A percentile compares a stretch with the other conserved stretches of the same genome.
Evolutionary conservation across 2,113 vertebrate species (phyloP).

Genomic region (Actinemys pallida): DNA sequence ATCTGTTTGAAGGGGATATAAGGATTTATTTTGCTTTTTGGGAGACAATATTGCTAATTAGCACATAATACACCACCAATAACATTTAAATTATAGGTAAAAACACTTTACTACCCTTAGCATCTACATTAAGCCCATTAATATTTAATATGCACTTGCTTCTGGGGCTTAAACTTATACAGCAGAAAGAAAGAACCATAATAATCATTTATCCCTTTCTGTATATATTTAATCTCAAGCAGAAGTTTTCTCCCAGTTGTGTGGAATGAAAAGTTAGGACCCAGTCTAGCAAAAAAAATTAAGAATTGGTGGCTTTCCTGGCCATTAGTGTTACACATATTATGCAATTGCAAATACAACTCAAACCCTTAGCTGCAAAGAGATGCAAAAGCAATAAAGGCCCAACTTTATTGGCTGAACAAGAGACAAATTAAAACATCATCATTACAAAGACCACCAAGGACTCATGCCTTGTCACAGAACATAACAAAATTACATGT

Average conservation of each 20-base stretch:
- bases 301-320: neutral
- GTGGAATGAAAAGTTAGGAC: neutral
- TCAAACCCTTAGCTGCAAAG: neutral
- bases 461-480: neutral
- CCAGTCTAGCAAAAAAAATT: neutral
- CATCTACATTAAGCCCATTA: neutral
- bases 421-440: neutral
- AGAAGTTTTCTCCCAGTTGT: neutral
- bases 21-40: neutral
- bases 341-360: neutral
- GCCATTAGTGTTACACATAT: neutral
- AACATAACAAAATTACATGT: neutral
- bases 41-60: neutral
- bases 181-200: neutral
- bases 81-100: neutral
- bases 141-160: constrained; percentile 12
- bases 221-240: neutral
- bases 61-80: neutral
- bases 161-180: neutral
- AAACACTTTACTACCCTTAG: neutral
- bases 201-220: neutral
- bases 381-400: neutral
- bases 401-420: neutral
- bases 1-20: neutral
- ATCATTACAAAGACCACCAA: neutral